phyloP scores from a whole-genome alignment of 2,113 vertebrate genomes.

The Limnothrissa miodon region DNA sequence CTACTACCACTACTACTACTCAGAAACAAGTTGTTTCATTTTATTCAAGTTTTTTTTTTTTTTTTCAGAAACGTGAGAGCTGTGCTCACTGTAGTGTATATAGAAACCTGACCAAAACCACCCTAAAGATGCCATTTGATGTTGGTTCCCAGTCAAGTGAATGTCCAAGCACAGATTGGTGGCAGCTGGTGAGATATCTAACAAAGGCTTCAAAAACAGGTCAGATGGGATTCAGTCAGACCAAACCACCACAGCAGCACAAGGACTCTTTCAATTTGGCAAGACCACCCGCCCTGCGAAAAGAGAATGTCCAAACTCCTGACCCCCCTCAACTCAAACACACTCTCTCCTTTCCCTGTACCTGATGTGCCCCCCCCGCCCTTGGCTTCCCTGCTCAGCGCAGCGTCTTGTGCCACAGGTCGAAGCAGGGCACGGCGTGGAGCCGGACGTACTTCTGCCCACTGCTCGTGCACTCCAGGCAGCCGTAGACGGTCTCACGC shows the following conservation, averaged over 20 bases:
- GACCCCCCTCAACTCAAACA: background rate
- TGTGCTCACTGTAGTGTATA: no score
- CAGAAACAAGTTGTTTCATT: no score
- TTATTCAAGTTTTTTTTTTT: no score
- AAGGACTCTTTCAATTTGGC: background rate
- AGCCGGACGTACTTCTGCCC: slow-evolving; percentile 90
- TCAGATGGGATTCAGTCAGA: background rate
- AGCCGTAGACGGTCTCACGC: slow-evolving; percentile 94
- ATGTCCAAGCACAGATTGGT: background rate
- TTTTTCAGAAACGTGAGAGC: no score
- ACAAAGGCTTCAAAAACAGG: background rate
- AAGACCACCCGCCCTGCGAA: background rate
- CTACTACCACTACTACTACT: no score
- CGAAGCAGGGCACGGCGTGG: slow-evolving; percentile 96
- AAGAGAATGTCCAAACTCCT: background rate
- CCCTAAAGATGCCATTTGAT: background rate
- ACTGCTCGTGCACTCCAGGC: slow-evolving; percentile 85
- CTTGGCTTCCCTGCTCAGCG: slow-evolving; percentile 67
- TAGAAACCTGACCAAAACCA: no score
- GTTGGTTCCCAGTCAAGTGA: background rate
- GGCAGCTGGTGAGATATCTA: background rate
- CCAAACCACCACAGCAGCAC: background rate
- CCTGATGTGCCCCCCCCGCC: background rate
- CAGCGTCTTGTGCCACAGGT: slow-evolving; percentile 94
- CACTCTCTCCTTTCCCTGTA: background rate